phyloP scores from a whole-genome alignment of 2,888 invertebrate genomes.

The Pecten maximus region DNA sequence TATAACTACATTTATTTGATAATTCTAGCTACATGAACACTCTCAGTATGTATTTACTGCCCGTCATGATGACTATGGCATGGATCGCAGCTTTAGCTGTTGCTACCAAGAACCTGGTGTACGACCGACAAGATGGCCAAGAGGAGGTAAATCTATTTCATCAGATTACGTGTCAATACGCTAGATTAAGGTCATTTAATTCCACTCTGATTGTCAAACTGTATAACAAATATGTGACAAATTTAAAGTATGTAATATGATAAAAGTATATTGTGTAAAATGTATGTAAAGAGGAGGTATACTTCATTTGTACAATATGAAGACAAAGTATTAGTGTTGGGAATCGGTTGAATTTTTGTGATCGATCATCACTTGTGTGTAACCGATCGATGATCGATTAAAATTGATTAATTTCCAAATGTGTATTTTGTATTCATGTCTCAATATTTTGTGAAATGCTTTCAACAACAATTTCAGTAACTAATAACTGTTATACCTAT shows the following conservation, averaged over 20 bases:
- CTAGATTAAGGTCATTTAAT: too few relatives aligned
- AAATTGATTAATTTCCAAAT: too few relatives aligned
- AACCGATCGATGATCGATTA: too few relatives aligned
- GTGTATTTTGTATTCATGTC: too few relatives aligned
- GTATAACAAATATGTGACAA: background rate
- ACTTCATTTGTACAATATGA: too few relatives aligned
- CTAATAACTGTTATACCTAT: too few relatives aligned
- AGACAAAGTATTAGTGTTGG: too few relatives aligned
- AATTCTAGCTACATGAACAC: constrained; percentile 77
- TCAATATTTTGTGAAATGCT: too few relatives aligned
- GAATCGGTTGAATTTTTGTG: too few relatives aligned
- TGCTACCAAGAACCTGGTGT: constrained; percentile 80
- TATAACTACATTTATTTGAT: constrained; percentile 26
- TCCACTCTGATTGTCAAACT: background rate
- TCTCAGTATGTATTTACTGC: constrained; percentile 78
- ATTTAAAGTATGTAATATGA: background rate
- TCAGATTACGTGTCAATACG: too few relatives aligned
- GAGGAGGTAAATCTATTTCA: constrained; percentile 80
- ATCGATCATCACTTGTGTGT: too few relatives aligned
- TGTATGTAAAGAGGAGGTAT: background rate
- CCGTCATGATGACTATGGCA: constrained; percentile 81
- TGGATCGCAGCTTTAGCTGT: constrained; percentile 82
- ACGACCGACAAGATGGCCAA: constrained; percentile 81
- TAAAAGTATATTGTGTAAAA: background rate
- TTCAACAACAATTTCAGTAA: too few relatives aligned